Percentiles rank a stretch among this genome's conserved stretches.
These are phyloP conservation scores for Sylvia atricapilla DNA, from an alignment of 2,113 vertebrate species.

Conservation along the genomic window DNA sequence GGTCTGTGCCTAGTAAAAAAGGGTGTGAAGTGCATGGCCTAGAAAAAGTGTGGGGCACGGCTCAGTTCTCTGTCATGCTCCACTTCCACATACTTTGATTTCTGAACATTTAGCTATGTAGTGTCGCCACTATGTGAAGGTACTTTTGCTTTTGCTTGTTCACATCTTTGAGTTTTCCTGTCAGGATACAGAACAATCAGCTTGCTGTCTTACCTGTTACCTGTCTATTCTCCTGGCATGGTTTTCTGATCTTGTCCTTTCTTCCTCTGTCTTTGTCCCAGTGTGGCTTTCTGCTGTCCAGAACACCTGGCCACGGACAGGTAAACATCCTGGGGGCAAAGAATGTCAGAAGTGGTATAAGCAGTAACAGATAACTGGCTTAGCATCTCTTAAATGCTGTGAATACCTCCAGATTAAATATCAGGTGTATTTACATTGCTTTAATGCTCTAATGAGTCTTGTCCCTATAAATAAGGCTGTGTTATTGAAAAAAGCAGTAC, in stretches of 20 bases:
- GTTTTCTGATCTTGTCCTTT: slow-evolving; percentile 39
- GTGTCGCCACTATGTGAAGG: neutral
- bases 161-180: neutral
- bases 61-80: neutral
- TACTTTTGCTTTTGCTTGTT: neutral
- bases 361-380: neutral
- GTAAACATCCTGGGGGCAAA: slow-evolving; percentile 33
- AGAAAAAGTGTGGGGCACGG: neutral
- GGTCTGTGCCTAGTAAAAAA: neutral
- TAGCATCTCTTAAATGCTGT: neutral
- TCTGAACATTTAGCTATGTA: neutral
- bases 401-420: neutral
- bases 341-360: neutral
- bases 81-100: neutral
- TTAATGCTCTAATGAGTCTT: neutral
- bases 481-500: neutral
- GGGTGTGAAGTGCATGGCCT: neutral
- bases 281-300: slow-evolving; percentile 48
- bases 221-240: neutral
- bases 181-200: neutral
- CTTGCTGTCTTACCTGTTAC: neutral
- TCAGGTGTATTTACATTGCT: neutral
- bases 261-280: slow-evolving; percentile 40
- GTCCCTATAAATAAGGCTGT: neutral
- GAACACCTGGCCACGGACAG: slow-evolving; percentile 46